These are phyloP conservation scores for Characodon lateralis DNA, from an alignment of 2,797 vertebrate species.

Conservation along the genomic window DNA sequence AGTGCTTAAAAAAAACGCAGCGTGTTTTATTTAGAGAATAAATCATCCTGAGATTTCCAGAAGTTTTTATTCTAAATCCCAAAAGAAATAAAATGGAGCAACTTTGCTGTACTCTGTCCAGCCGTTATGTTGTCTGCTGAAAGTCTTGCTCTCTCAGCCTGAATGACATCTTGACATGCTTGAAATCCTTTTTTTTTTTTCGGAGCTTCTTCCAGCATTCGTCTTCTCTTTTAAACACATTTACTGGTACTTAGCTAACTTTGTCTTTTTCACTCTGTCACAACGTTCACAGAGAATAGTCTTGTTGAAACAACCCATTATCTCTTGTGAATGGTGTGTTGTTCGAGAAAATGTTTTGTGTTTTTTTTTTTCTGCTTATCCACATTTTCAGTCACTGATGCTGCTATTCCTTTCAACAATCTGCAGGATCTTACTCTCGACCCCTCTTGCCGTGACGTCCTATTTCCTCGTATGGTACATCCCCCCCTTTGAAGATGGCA, in stretches of 20 bases:
- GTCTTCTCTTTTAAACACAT: neutral
- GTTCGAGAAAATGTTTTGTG: no score
- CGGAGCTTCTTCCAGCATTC: neutral
- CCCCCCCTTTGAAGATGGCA: constrained; percentile 85
- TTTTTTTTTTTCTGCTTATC: constrained; percentile 2
- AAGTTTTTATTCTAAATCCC: no score
- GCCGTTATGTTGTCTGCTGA: neutral
- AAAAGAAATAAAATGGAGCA: no score
- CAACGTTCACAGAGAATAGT: no score
- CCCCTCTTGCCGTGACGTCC: constrained; percentile 87
- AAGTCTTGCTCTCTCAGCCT: neutral
- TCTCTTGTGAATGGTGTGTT: no score
- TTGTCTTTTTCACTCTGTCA: no score
- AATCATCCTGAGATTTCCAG: no score
- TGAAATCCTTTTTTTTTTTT: neutral
- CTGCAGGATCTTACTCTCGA: constrained; percentile 91
- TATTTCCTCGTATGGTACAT: constrained; percentile 97
- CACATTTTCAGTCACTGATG: constrained; percentile 32
- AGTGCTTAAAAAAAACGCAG: neutral
- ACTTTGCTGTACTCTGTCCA: neutral
- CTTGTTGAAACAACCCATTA: no score
- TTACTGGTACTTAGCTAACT: no score
- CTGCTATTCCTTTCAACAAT: neutral
- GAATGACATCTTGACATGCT: neutral
- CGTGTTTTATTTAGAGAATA: no score